Base-by-base conservation (phyloP, 1,140 invertebrate genomes). In the Parapsyche elsis region DNA sequence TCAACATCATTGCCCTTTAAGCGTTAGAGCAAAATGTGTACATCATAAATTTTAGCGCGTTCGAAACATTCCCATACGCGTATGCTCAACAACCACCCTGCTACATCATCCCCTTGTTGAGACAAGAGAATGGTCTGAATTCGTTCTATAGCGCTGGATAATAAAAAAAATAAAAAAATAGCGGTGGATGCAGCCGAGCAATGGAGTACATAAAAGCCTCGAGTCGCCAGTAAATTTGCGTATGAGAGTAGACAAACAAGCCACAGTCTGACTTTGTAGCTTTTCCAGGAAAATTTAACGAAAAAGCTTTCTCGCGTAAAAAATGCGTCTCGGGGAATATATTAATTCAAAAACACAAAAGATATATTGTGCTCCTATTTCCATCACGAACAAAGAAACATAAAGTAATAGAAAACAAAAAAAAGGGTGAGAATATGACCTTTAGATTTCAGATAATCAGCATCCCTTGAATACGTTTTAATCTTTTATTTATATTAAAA, bases 201-300 rank as follows among this genome's bases (percentile, higher is more conserved):
- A 30, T 67, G 64, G 24, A 67, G 64, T 67, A 67, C 23, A 30
- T 67, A 67, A 67, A 67, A 67, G 64, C 64, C 64, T 67, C 64
- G 9, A 67, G 64, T 67, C 64, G 64, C 64, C 64, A 24, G 64
- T 67, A 67, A 67, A 67, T 67, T 67, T 67, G 64, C 64, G 64
- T 67, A 67, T 67, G 64, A 67, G 64, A 30, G 64, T 67, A 67
- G 24, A 67, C 64, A 67, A 67, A 67, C 64, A 67, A 67, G 64
- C 64, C 64, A 67, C 64, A 9, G 64, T 23, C 49, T 53, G 49
- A 16, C 30, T 38, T 9, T 1, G 64, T 67, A 16, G 49, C 49
- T 53, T 53, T 53, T 53, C 49, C 64, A 24, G 64, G 64, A 67
- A 67, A 67, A 26, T 67, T 67, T 30, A 67, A 14, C 21, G 23